Evolutionary conservation across 2,888 invertebrate genomes (phyloP).

Genomic region (Ypsolopha scabrella): DNA sequence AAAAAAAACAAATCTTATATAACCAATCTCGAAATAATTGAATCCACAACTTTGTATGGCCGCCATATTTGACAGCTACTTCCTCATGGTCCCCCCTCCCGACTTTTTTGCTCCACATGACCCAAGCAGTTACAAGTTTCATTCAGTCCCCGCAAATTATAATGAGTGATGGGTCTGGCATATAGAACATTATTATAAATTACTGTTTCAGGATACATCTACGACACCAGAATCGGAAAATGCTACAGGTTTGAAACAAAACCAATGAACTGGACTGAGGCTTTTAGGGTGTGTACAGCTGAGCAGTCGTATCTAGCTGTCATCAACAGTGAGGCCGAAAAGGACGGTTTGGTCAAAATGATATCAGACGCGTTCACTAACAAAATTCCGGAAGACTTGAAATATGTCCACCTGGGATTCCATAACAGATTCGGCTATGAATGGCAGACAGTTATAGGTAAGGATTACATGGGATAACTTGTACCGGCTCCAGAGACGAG

Average conservation of each 20-base stretch:
- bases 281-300: conserved; percentile 29
- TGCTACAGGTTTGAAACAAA: conserved; percentile 44
- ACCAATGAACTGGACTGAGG: conserved; percentile 39
- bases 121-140: too few relatives aligned
- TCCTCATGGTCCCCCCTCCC: too few relatives aligned
- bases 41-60: too few relatives aligned
- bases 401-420: conserved; percentile 13
- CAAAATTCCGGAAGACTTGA: conserved; percentile 19
- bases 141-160: too few relatives aligned
- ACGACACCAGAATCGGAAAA: conserved; percentile 21
- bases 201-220: conserved; percentile 32
- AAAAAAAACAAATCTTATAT: too few relatives aligned
- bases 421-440: conserved; percentile 17
- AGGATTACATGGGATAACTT: too few relatives aligned
- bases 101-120: too few relatives aligned
- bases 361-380: conserved; percentile 25
- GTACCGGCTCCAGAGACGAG: too few relatives aligned
- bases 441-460: conserved; percentile 35
- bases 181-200: neutral
- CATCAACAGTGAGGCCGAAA: conserved; percentile 33
- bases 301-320: conserved; percentile 42
- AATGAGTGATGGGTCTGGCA: too few relatives aligned
- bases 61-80: too few relatives aligned
- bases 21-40: too few relatives aligned
- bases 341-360: conserved; percentile 23